Evolutionary conservation across 2,888 invertebrate species (phyloP).

Genomic region (Callimorpha dominula): DNA sequence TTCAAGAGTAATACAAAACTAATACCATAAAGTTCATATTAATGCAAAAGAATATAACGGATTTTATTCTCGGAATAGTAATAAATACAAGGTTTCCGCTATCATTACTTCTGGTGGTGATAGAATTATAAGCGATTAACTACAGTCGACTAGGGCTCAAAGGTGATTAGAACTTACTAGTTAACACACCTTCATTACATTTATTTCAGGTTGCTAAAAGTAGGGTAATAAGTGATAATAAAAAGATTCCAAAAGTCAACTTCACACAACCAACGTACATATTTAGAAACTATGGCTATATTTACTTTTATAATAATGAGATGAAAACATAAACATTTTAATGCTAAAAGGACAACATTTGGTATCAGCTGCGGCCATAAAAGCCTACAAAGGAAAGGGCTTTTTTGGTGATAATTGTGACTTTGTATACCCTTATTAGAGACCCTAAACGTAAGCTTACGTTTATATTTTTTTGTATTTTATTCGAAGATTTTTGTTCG

Average conservation of each 20-base stretch:
- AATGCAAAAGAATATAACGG: too few relatives aligned
- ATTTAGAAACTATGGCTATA: not conserved
- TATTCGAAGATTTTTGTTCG: not conserved
- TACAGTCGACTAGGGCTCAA: not conserved
- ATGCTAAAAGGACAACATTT: not conserved
- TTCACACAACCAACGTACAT: not conserved
- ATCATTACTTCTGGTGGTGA: not conserved
- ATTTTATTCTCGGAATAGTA: too few relatives aligned
- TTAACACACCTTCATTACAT: too few relatives aligned
- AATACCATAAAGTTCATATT: too few relatives aligned
- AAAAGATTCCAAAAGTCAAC: not conserved
- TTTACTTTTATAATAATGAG: not conserved
- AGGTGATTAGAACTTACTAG: not conserved
- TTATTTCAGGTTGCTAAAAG: not conserved
- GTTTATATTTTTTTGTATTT: slow-evolving; percentile 13
- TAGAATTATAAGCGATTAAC: not conserved
- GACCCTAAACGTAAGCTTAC: slow-evolving; percentile 17
- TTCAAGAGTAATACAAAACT: too few relatives aligned
- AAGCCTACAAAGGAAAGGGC: slow-evolving; percentile 4
- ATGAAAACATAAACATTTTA: slow-evolving; percentile 4
- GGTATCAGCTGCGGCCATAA: slow-evolving; percentile 14
- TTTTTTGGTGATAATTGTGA: slow-evolving; percentile 13
- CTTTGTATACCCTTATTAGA: slow-evolving; percentile 10
- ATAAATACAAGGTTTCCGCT: not conserved
- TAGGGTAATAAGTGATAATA: not conserved